Evolutionary conservation across 2,888 invertebrate genomes (phyloP).

Genomic region (Aspidapion aeneum): DNA sequence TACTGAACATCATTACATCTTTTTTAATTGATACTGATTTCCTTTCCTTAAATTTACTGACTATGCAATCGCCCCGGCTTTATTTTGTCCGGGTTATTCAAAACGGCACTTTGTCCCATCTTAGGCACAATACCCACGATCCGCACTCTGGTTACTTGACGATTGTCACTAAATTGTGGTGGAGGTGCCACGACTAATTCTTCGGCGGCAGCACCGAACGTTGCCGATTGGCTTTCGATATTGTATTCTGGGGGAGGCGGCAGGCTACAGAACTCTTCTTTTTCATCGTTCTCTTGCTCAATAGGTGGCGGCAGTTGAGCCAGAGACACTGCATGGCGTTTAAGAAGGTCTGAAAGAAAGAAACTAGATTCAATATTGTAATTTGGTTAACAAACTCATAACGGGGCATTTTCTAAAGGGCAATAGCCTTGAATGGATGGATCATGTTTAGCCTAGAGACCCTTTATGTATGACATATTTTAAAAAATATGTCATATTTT

Average conservation of each 20-base stretch:
- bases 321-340: constrained; percentile 56
- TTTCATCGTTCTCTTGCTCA: constrained; percentile 67
- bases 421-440: too few species aligned
- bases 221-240: constrained; percentile 44
- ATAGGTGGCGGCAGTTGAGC: constrained; percentile 79
- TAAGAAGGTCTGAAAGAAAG: constrained; percentile 25
- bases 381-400: too few species aligned
- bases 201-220: constrained; percentile 28
- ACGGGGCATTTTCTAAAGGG: too few species aligned
- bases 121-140: constrained; percentile 85
- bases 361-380: background rate
- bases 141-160: constrained; percentile 62
- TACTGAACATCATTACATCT: too few species aligned
- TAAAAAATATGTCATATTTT: too few species aligned
- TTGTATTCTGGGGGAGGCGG: constrained; percentile 55
- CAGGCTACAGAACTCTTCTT: constrained; percentile 59
- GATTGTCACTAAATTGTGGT: constrained; percentile 83
- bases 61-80: constrained; percentile 47
- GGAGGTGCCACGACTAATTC: constrained; percentile 76
- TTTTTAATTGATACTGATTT: too few species aligned
- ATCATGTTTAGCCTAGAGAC: too few species aligned
- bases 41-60: constrained; percentile 35
- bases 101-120: constrained; percentile 32
- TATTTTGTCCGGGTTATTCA: constrained; percentile 36
- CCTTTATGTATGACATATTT: too few species aligned